Evolutionary conservation across 2,113 vertebrate genomes (phyloP).

Genomic region (Eretmochelys imbricata): DNA sequence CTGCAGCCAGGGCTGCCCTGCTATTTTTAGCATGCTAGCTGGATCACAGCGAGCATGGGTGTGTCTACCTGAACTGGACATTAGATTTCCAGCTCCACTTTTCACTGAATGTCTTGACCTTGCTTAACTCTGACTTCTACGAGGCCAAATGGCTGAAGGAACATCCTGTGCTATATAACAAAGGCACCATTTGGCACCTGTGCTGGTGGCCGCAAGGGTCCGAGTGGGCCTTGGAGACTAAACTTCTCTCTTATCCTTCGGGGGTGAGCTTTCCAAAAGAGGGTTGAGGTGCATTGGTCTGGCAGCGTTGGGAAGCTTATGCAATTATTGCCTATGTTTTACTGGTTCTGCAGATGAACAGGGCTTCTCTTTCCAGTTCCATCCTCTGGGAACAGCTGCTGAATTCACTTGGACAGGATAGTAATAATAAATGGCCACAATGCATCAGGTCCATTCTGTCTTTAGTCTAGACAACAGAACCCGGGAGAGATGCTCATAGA

Average conservation of each 20-base stretch:
- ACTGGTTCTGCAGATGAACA: neutral
- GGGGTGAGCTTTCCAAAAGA: neutral
- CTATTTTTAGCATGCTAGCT: neutral
- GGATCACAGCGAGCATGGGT: neutral
- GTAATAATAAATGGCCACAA: neutral
- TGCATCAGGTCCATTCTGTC: neutral
- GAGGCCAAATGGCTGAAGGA: neutral
- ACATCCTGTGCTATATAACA: neutral
- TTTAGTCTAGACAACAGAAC: neutral
- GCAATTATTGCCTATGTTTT: neutral
- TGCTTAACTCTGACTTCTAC: neutral
- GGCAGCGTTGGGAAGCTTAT: rapidly evolving
- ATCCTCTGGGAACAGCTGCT: neutral
- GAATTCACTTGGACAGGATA: neutral
- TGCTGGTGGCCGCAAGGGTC: neutral
- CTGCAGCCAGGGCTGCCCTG: neutral
- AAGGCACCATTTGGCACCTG: neutral
- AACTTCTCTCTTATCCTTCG: neutral
- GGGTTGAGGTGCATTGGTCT: neutral
- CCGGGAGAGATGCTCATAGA: neutral
- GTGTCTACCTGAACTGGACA: neutral
- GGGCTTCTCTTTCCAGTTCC: rapidly evolving
- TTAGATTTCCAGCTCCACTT: neutral
- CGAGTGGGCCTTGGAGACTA: neutral
- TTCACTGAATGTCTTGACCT: neutral